Percentiles rank a stretch among this genome's conserved stretches.
Conservation (phyloP, 2,797 vertebrate genomes). For the Lerista edwardsae region DNA sequence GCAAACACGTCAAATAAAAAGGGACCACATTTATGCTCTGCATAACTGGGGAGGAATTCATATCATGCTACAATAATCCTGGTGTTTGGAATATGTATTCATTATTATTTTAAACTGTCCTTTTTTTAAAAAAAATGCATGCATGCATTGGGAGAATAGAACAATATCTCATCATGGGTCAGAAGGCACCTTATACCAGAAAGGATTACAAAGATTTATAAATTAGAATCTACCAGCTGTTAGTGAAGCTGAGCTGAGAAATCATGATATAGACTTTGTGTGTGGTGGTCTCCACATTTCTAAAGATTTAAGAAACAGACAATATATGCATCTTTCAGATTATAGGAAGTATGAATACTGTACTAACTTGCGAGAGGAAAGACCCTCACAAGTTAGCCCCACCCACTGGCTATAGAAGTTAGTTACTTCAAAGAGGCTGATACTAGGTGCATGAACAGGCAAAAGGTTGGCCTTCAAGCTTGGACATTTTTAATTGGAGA, state of each 20-base stretch:
- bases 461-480: too few relatives aligned
- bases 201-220: background rate
- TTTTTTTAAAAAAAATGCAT: background rate
- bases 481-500: too few relatives aligned
- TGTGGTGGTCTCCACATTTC: background rate
- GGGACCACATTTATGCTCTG: conserved; percentile 52
- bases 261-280: background rate
- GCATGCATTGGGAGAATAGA: background rate
- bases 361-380: too few relatives aligned
- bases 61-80: conserved; percentile 77
- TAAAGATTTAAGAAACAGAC: background rate
- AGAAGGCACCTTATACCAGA: background rate
- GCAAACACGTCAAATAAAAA: background rate
- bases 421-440: background rate
- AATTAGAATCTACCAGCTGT: background rate
- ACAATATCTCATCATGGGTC: background rate
- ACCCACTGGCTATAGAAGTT: background rate
- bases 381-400: too few relatives aligned
- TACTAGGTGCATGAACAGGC: background rate
- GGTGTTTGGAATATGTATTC: conserved; percentile 75
- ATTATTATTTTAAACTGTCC: too few relatives aligned
- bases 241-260: background rate
- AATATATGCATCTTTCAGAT: background rate
- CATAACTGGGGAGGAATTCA: conserved; percentile 76
- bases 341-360: background rate